Base-by-base conservation (phyloP, 1,140 invertebrate species). In the Drosophila aff. region DNA sequence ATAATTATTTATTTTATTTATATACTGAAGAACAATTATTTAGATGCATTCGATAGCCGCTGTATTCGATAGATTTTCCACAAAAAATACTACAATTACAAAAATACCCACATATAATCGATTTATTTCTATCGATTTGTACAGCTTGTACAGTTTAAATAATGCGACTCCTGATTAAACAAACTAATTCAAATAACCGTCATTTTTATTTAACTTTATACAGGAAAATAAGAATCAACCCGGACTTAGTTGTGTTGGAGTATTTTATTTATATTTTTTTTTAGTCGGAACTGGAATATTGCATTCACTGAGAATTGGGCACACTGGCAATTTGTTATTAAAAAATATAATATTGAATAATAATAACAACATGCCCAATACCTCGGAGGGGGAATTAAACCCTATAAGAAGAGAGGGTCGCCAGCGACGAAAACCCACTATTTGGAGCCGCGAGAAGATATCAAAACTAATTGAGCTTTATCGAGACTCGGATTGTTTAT, bases 381-480 rank as follows among this genome's bases (percentile, higher is more conserved):
- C 26, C 8, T 31, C 46, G 10, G 38, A 43, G n/a, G 65, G 26
- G 1, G 55, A 66, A 9, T 16, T 26, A n/a, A 43, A 40, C n/a
- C 31, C 21, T 7, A 3, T 36, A 2, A 79, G 62, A 73, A 47
- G 50, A 33, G 73, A 23, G 6, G 18, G 40, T 7, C 59, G 66
- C 5, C 75, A 72, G 36, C 62, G 59, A 9, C 71, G 84, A 0
- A 92, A 86, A 49, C 63, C 62, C 8, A 81, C 78, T 1, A 82
- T 91, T 44, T 93, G 92, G 92, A 85, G 89, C 31, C 46, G 81
- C 3, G 85, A 93, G 38, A 92, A 92, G 50, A 92, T 91, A 38
- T 62, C 64, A 15, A 83, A 85, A 31, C 64, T 93, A 3, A 92
- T 93, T n/a, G 76, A 92, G 23, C 67, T 92, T 0, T 93, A 93